Percentiles rank a stretch among this genome's conserved stretches.
phyloP scores from a whole-genome alignment of 2,797 vertebrate species.

The Hylomyscus alleni region DNA sequence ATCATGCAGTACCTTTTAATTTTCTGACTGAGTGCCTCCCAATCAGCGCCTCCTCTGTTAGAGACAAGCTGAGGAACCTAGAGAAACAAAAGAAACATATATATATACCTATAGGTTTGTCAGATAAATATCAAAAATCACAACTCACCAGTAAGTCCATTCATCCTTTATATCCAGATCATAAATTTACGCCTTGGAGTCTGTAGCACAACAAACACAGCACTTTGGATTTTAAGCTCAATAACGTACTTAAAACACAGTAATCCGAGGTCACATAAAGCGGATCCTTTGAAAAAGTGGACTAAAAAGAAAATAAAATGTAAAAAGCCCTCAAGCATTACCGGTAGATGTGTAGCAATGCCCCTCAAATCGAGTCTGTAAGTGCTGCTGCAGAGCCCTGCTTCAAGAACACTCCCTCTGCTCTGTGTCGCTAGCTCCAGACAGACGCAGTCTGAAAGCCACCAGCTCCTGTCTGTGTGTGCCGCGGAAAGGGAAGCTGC shows the following conservation, averaged over 20 bases:
- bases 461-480: constrained; percentile 87
- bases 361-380: constrained; percentile 86
- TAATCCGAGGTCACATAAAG: constrained; percentile 73
- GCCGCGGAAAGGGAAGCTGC: constrained; percentile 88
- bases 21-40: constrained; percentile 84
- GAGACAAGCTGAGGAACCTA: constrained; percentile 86
- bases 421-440: constrained; percentile 84
- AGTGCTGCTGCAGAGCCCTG: constrained; percentile 86
- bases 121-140: constrained; percentile 72
- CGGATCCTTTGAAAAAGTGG: constrained; percentile 77
- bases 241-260: constrained; percentile 78
- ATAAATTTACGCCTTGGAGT: constrained; percentile 78
- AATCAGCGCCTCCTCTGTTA: constrained; percentile 74
- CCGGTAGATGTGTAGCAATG: constrained; percentile 84
- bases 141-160: constrained; percentile 65
- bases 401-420: constrained; percentile 81
- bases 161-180: constrained; percentile 65
- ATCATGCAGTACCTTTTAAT: constrained; percentile 87
- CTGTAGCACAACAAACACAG: constrained; percentile 42
- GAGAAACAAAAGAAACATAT: constrained; percentile 74
- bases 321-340: constrained; percentile 82
- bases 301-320: constrained; percentile 46
- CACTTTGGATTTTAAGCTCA: constrained; percentile 75
- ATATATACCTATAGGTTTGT: constrained; percentile 59
- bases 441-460: constrained; percentile 89